Percentiles rank a stretch among this genome's conserved stretches.
These are phyloP conservation scores for Sebastes jordani DNA, from an alignment of 2,797 vertebrate genomes.

Conservation along the genomic window DNA sequence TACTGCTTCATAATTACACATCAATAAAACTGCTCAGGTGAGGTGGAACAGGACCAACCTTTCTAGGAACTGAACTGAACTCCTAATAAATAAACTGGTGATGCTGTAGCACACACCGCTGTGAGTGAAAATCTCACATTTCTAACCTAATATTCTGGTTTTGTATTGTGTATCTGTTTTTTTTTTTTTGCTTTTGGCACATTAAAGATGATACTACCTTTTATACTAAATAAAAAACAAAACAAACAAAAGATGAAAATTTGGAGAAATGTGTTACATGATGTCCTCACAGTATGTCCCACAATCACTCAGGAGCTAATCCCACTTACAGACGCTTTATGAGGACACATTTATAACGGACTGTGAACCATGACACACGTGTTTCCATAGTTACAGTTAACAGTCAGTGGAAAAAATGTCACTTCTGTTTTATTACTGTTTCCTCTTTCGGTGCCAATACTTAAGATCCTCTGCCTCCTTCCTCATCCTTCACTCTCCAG, in stretches of 20 bases:
- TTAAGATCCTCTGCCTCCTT: background rate
- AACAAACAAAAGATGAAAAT: background rate
- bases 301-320: background rate
- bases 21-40: constrained; percentile 31
- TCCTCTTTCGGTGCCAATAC: constrained; percentile 49
- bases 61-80: background rate
- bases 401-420: no score
- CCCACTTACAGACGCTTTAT: background rate
- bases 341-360: background rate
- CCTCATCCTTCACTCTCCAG: background rate
- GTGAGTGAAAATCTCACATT: background rate
- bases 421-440: no score
- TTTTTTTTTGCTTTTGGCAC: background rate
- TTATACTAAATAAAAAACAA: background rate
- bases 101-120: background rate
- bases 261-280: background rate
- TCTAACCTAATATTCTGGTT: background rate
- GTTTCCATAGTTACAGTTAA: constrained; percentile 33
- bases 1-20: constrained; percentile 34
- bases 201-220: background rate
- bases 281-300: background rate
- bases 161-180: background rate
- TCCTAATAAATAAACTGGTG: background rate
- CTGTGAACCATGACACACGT: background rate
- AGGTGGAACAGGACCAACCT: background rate